Evolutionary conservation across 2,113 vertebrate genomes (phyloP).

Genomic region (Platichthys stellatus): DNA sequence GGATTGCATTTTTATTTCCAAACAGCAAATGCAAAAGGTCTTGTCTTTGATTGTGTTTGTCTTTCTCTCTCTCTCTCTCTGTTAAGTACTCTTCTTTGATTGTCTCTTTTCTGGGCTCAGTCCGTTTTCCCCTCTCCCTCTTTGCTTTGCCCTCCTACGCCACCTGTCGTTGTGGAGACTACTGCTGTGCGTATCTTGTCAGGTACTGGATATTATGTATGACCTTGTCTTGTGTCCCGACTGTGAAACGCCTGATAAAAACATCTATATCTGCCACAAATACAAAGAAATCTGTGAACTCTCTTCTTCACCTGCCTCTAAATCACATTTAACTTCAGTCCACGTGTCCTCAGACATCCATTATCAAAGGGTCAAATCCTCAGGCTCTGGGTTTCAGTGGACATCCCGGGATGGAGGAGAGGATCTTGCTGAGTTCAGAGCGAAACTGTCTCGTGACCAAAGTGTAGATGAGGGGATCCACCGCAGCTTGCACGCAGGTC

Average conservation of each 20-base stretch:
- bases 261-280: constrained; percentile 85
- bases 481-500: constrained; percentile 69
- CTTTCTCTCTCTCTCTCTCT: constrained; percentile 62
- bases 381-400: constrained; percentile 26
- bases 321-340: constrained; percentile 5
- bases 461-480: constrained; percentile 77
- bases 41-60: constrained; percentile 69
- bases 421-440: constrained; percentile 63
- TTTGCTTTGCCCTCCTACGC: constrained; percentile 77
- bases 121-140: constrained; percentile 62
- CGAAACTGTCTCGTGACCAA: constrained; percentile 75
- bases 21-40: constrained; percentile 52
- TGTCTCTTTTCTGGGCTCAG: constrained; percentile 53
- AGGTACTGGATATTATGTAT: constrained; percentile 86
- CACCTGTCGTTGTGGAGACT: constrained; percentile 76
- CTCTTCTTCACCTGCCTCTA: constrained; percentile 39
- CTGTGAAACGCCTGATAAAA: constrained; percentile 86
- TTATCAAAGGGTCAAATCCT: background rate
- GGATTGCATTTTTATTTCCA: constrained; percentile 43
- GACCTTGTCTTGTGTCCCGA: constrained; percentile 86
- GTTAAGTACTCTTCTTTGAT: constrained; percentile 54
- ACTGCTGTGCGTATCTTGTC: constrained; percentile 83
- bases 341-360: background rate
- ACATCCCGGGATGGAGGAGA: constrained; percentile 52
- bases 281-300: constrained; percentile 43